These are phyloP conservation scores for Eupithecia inturbata DNA, from an alignment of 2,888 invertebrate species.

Conservation along the genomic window DNA sequence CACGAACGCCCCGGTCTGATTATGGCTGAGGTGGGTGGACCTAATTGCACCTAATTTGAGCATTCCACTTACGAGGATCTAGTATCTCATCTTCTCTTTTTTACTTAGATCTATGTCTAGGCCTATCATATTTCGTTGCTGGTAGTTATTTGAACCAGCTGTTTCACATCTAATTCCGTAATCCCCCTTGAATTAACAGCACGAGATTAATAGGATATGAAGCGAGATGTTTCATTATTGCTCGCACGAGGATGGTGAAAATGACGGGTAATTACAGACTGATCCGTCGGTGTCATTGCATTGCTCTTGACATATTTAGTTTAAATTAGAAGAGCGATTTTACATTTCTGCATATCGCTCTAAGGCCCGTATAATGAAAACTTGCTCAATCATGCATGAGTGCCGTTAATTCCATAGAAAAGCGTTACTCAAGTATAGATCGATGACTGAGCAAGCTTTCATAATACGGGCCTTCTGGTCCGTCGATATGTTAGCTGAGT, in stretches of 20 bases:
- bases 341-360: not conserved
- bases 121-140: not conserved
- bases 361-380: too few relatives aligned
- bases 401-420: too few relatives aligned
- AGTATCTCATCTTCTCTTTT: too few relatives aligned
- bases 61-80: too few relatives aligned
- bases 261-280: conserved; percentile 29
- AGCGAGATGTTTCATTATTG: conserved; percentile 37
- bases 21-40: too few relatives aligned
- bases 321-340: not conserved
- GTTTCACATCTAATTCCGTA: not conserved
- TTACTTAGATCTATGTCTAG: not conserved
- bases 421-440: too few relatives aligned
- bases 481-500: not conserved
- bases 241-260: conserved; percentile 26
- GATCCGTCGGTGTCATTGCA: conserved; percentile 17
- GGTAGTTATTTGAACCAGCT: conserved; percentile 21
- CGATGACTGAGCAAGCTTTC: too few relatives aligned
- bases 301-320: conserved; percentile 3
- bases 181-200: conserved; percentile 35
- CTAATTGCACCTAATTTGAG: too few relatives aligned
- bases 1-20: too few relatives aligned
- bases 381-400: too few relatives aligned
- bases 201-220: conserved; percentile 34
- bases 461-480: too few relatives aligned